phyloP scores from a whole-genome alignment of 2,113 vertebrate species.

The Larimichthys crocea region DNA sequence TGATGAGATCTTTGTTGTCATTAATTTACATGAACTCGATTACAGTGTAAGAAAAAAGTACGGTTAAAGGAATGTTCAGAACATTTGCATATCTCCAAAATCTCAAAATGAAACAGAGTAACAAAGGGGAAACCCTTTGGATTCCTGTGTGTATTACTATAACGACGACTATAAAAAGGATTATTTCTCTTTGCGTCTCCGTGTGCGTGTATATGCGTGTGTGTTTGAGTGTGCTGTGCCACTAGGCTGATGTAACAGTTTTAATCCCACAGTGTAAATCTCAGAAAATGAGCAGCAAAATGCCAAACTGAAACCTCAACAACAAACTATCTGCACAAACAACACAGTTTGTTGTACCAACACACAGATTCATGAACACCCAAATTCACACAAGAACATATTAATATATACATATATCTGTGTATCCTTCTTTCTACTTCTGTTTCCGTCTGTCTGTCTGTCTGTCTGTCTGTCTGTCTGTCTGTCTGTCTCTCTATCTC shows the following conservation, averaged over 20 bases:
- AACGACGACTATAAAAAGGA: conserved; percentile 47
- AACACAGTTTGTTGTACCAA: conserved; percentile 44
- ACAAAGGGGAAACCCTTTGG: conserved; percentile 17
- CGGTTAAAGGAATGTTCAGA: conserved; percentile 3
- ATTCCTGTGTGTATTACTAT: conserved; percentile 50
- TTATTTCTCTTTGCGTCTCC: conserved; percentile 31
- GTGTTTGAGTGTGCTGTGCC: conserved; percentile 32
- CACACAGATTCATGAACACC: conserved; percentile 22
- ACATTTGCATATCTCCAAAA: conserved; percentile 7
- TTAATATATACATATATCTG: not conserved
- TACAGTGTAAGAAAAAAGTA: not conserved
- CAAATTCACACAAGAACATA: conserved; percentile 25
- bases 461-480: not conserved
- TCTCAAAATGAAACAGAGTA: not conserved
- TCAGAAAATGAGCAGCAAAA: conserved; percentile 66
- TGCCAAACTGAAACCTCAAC: conserved; percentile 38
- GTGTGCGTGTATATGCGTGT: not conserved
- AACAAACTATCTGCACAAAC: conserved; percentile 28
- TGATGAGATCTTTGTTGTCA: not conserved
- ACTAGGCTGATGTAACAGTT: conserved; percentile 63
- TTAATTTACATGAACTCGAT: not conserved
- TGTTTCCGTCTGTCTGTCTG: not conserved
- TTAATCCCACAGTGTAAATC: conserved; percentile 71
- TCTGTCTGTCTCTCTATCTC: not conserved
- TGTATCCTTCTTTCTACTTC: too few relatives aligned